Percentiles rank a stretch among this genome's conserved stretches.
Evolutionary conservation across 2,113 vertebrate genomes (phyloP).

Genomic region (Dendrocopos noguchii): DNA sequence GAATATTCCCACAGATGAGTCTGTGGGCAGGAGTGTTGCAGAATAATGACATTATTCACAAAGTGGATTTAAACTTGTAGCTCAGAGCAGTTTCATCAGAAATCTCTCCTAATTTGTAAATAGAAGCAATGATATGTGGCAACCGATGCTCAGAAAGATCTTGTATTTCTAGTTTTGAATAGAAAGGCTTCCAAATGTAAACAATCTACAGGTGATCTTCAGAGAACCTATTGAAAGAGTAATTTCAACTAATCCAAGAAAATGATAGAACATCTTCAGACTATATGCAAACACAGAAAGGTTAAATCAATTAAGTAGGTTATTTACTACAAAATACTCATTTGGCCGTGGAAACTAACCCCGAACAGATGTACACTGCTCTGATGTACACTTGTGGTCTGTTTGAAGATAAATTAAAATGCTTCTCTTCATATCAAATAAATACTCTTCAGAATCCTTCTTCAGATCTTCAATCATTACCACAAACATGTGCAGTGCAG

Average conservation of each 20-base stretch:
- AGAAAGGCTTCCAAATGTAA: not conserved
- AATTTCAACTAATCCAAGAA: constrained; percentile 37
- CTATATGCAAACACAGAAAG: constrained; percentile 50
- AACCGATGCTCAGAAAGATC: not conserved
- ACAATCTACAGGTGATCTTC: constrained; percentile 38
- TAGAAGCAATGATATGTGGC: not conserved
- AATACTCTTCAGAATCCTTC: constrained; percentile 36
- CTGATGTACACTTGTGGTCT: constrained; percentile 16
- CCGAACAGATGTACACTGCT: constrained; percentile 15
- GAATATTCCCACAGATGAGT: constrained; percentile 33
- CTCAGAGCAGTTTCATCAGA: not conserved
- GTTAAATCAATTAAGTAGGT: constrained; percentile 56
- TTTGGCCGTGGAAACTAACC: not conserved
- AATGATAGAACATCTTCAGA: constrained; percentile 10
- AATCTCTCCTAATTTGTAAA: constrained; percentile 12
- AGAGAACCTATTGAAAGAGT: not conserved
- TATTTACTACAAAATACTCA: constrained; percentile 61
- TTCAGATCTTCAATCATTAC: constrained; percentile 16
- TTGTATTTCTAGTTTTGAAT: not conserved
- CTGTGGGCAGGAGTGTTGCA: constrained; percentile 28
- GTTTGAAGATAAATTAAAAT: constrained; percentile 46
- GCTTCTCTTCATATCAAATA: constrained; percentile 45
- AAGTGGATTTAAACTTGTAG: constrained; percentile 9
- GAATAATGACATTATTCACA: constrained; percentile 37
- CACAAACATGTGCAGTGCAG: not conserved